These are phyloP conservation scores for Campylomormyrus tamandua DNA, from an alignment of 2,113 vertebrate genomes.

Conservation along the genomic window DNA sequence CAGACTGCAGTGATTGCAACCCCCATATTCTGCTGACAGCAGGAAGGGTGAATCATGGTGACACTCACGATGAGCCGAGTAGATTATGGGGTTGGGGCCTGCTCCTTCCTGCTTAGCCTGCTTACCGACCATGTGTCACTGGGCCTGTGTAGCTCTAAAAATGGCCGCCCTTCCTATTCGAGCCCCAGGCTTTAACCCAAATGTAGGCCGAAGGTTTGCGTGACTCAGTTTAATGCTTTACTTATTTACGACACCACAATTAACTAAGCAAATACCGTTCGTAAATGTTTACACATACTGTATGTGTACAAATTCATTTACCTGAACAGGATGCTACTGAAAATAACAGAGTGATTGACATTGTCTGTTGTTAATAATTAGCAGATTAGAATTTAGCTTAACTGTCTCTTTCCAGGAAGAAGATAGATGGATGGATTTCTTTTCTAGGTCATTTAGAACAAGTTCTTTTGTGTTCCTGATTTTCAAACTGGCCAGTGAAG, in stretches of 20 bases:
- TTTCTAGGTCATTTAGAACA: neutral
- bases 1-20: neutral
- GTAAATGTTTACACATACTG: neutral
- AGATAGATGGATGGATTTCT: neutral
- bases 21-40: constrained; percentile 7
- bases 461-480: neutral
- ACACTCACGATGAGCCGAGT: constrained; percentile 1
- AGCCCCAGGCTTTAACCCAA: neutral
- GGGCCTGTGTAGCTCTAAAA: constrained; percentile 26
- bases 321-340: neutral
- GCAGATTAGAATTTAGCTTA: neutral
- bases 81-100: constrained; percentile 32
- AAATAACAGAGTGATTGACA: neutral
- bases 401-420: neutral
- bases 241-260: neutral
- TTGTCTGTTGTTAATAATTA: neutral
- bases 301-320: neutral
- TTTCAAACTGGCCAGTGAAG: neutral
- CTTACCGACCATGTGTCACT: constrained; percentile 12
- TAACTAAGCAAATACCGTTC: neutral
- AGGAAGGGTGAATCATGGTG: constrained; percentile 29
- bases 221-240: neutral
- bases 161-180: constrained; percentile 12
- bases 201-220: neutral
- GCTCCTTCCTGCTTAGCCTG: constrained; percentile 17